Percentiles rank a stretch among this genome's conserved stretches.
These are phyloP conservation scores for Clunio marinus DNA, from an alignment of 2,888 invertebrate species.

Conservation along the genomic window DNA sequence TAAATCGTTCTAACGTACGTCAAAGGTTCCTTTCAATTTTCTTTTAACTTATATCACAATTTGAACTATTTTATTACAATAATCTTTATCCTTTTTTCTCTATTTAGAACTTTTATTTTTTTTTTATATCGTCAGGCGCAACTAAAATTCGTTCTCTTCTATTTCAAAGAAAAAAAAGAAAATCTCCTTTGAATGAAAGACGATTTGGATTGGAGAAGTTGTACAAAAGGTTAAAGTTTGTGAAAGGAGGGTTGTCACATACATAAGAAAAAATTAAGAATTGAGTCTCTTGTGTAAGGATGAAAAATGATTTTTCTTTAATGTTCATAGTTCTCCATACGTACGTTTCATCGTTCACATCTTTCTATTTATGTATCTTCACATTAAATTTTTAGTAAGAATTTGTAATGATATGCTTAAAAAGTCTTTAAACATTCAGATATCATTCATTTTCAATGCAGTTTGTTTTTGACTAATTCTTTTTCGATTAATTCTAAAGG, in stretches of 20 bases:
- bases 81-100: too few relatives aligned
- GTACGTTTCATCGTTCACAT: neutral
- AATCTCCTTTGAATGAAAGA: too few relatives aligned
- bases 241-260: neutral
- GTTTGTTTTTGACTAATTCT: neutral
- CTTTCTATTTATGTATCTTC: too few relatives aligned
- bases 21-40: too few relatives aligned
- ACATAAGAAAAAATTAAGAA: too few relatives aligned
- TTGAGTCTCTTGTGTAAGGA: neutral
- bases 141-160: too few relatives aligned
- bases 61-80: conserved; percentile 34
- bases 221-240: too few relatives aligned
- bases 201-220: too few relatives aligned
- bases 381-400: conserved; percentile 5
- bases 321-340: too few relatives aligned
- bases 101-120: neutral
- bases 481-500: neutral
- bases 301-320: neutral
- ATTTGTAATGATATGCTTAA: conserved; percentile 33
- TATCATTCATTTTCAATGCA: too few relatives aligned
- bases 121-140: too few relatives aligned
- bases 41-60: conserved; percentile 38
- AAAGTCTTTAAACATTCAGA: conserved; percentile 31
- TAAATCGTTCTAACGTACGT: neutral
- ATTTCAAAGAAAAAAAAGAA: too few relatives aligned